Evolutionary conservation across 2,113 vertebrate genomes (phyloP), one percentile per base, ranked within the genome.

Genomic region (Poecile atricapillus): DNA sequence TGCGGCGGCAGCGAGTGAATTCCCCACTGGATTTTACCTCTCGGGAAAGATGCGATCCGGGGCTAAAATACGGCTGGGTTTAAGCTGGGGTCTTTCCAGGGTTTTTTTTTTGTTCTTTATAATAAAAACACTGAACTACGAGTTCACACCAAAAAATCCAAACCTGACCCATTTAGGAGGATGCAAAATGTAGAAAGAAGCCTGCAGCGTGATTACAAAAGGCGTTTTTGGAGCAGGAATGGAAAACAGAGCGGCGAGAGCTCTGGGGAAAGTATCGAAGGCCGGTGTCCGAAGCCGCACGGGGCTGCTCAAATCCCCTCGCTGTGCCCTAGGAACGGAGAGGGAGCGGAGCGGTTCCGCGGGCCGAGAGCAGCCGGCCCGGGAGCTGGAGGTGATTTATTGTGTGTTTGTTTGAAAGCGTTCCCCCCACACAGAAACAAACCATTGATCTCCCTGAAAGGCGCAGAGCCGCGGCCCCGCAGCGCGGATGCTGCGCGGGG

Each of bases 291-390:
- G 43, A 2, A 9, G 7, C 49, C 9, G 35, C 21, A 0, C 11
- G 14, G 4, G 31, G 59, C 28, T 16, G 22, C 2, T 28, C 1
- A 6, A 15, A 30, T 2, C 0, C 18, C n/a, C 21, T 17, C 0
- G 1, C 0, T 3, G 46, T 0, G 59, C 6, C 52, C 2, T 1
- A 5, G n/a, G 13, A 9, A 2, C 0, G 2, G 5, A 31, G 37
- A 10, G 28, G 20, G 5, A 79, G 67, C 13, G 33, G 49, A 60
- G 69, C 65, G 70, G 79, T 69, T 90, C 87, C 41, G 62, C 70
- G 78, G 87, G 33, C 76, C 71, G 59, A 5, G 39, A 24, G 69
- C 78, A 0, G 87, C 64, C 91, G 77, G 55, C 13, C 78, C 39
- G 25, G 58, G 49, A 56, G 39, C 53, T 0, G 63, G n/a, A 1